Evolutionary conservation across 2,888 invertebrate genomes (phyloP).

Genomic region (Eremobia ochroleuca): DNA sequence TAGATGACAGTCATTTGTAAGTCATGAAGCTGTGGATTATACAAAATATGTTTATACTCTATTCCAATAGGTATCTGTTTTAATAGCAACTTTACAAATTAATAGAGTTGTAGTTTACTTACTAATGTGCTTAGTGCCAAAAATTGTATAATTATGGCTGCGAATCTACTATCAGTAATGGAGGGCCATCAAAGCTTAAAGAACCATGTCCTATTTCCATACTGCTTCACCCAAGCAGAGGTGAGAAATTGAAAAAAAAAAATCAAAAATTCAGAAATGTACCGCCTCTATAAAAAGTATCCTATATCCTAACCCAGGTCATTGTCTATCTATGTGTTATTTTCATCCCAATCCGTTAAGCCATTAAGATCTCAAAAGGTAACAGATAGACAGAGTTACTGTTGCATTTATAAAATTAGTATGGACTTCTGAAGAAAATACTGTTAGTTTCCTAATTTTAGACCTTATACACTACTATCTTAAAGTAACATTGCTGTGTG

Average conservation of each 20-base stretch:
- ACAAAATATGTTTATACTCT: background rate
- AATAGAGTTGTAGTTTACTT: background rate
- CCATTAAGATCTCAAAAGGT: background rate
- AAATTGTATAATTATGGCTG: background rate
- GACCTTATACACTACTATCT: background rate
- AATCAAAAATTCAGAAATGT: too few relatives aligned
- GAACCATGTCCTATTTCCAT: background rate
- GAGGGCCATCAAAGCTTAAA: background rate
- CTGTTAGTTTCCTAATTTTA: background rate
- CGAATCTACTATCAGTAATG: background rate
- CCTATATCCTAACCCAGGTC: background rate
- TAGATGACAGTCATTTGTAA: background rate
- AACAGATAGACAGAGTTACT: background rate
- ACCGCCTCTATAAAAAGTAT: background rate
- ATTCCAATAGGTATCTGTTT: constrained; percentile 7
- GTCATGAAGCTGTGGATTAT: background rate
- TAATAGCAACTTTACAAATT: background rate
- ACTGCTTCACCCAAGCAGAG: background rate
- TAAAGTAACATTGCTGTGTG: background rate
- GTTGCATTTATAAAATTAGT: background rate
- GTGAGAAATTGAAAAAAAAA: background rate
- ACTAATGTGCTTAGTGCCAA: background rate
- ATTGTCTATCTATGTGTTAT: background rate
- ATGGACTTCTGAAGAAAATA: background rate
- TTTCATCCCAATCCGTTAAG: background rate